A percentile compares a stretch with the other conserved stretches of the same genome.
Conservation (phyloP, 2,888 invertebrate species). For the Tuberolachnus salignus region DNA sequence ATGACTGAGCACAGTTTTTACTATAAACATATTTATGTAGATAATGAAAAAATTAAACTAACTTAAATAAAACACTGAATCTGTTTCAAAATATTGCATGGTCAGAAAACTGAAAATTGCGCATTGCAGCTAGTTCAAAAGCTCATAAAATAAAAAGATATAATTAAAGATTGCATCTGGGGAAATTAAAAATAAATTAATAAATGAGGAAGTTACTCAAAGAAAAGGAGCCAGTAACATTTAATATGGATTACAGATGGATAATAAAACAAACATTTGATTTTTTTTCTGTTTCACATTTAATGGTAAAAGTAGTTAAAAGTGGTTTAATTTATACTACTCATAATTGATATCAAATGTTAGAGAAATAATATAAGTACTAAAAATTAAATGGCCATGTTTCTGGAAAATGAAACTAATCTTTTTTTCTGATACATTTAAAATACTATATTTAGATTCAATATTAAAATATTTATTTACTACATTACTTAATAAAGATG, state of each 20-base stretch:
- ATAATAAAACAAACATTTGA: background rate
- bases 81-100: background rate
- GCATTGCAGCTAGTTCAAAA: background rate
- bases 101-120: constrained; percentile 12
- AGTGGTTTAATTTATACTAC: background rate
- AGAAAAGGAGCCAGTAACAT: background rate
- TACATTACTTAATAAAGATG: background rate
- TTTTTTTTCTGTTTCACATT: background rate
- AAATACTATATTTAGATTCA: background rate
- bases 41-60: background rate
- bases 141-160: background rate
- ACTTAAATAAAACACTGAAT: background rate
- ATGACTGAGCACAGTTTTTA: background rate
- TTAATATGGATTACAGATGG: background rate
- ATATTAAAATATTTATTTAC: background rate
- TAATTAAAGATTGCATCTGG: background rate
- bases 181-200: background rate
- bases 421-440: background rate
- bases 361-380: too few species aligned
- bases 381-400: background rate
- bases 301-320: background rate
- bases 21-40: background rate
- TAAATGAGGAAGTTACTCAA: background rate
- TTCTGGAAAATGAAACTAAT: constrained; percentile 13
- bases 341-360: background rate